Evolutionary conservation across 2,888 invertebrate species (phyloP).

Genomic region (Isotomurus palustris): DNA sequence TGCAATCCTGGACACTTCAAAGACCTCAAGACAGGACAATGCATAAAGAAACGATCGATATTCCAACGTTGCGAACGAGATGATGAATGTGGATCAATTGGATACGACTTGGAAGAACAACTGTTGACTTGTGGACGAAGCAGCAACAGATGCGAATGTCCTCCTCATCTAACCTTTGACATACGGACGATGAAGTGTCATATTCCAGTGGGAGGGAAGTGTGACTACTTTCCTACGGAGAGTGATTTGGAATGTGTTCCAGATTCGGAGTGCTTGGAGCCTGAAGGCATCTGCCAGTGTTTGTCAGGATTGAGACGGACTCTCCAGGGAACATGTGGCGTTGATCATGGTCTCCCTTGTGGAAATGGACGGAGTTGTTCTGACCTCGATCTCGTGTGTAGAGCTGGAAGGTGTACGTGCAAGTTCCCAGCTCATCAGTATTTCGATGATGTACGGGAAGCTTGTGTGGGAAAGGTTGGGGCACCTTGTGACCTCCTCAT

Average conservation of each 20-base stretch:
- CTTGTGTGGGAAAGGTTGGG: conserved; percentile 28
- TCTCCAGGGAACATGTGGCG: conserved; percentile 18
- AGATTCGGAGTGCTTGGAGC: conserved; percentile 18
- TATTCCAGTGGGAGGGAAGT: conserved; percentile 8
- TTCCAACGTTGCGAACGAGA: conserved; percentile 16
- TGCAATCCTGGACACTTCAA: conserved; percentile 13
- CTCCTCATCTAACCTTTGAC: conserved; percentile 17
- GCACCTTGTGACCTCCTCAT: conserved; percentile 25
- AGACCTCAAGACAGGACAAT: conserved; percentile 11
- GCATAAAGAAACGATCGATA: conserved; percentile 4
- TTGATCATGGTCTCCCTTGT: conserved; percentile 18
- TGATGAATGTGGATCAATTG: not conserved
- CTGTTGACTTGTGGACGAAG: conserved; percentile 6
- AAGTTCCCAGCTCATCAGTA: conserved; percentile 27
- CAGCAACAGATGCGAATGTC: conserved; percentile 11
- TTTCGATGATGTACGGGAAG: conserved; percentile 20
- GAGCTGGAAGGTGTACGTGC: conserved; percentile 28
- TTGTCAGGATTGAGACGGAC: conserved; percentile 5
- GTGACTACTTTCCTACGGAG: conserved; percentile 14
- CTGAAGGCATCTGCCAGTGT: conserved; percentile 12
- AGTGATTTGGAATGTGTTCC: conserved; percentile 13
- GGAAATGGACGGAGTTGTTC: conserved; percentile 16
- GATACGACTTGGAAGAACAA: no score
- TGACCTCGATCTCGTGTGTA: conserved; percentile 24
- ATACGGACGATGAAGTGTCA: conserved; percentile 11